phyloP scores from a whole-genome alignment of 2,797 vertebrate species.

The Naso thynnoides region DNA sequence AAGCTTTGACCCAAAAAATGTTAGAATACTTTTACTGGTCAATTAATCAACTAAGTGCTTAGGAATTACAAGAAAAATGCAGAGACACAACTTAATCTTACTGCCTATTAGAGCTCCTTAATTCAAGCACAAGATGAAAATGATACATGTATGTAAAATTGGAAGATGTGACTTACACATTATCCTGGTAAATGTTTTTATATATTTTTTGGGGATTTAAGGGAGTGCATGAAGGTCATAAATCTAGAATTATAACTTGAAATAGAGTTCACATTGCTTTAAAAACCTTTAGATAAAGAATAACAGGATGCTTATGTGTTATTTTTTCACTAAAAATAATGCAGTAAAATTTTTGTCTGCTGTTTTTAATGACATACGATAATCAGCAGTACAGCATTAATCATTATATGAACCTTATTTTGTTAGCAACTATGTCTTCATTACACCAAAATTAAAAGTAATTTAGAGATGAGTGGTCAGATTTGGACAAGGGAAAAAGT shows the following conservation, averaged over 20 bases:
- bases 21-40: too few species aligned
- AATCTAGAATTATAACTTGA: constrained; percentile 7
- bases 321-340: constrained; percentile 3
- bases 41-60: too few species aligned
- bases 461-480: constrained; percentile 25
- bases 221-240: neutral
- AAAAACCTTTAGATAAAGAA: neutral
- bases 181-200: too few species aligned
- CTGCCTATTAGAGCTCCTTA: too few species aligned
- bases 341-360: too few species aligned
- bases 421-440: constrained; percentile 41
- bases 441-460: constrained; percentile 8
- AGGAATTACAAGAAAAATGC: too few species aligned
- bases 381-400: constrained; percentile 32
- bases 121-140: too few species aligned
- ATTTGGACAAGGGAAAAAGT: constrained; percentile 42
- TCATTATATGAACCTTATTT: constrained; percentile 19
- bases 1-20: too few species aligned
- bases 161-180: too few species aligned
- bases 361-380: constrained; percentile 15
- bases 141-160: too few species aligned
- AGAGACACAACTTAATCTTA: too few species aligned
- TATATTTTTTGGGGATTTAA: neutral
- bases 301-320: constrained; percentile 1
- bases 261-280: neutral